These are phyloP conservation scores for Artibeus jamaicensis DNA, from an alignment of 2,797 vertebrate species.

Conservation along the genomic window DNA sequence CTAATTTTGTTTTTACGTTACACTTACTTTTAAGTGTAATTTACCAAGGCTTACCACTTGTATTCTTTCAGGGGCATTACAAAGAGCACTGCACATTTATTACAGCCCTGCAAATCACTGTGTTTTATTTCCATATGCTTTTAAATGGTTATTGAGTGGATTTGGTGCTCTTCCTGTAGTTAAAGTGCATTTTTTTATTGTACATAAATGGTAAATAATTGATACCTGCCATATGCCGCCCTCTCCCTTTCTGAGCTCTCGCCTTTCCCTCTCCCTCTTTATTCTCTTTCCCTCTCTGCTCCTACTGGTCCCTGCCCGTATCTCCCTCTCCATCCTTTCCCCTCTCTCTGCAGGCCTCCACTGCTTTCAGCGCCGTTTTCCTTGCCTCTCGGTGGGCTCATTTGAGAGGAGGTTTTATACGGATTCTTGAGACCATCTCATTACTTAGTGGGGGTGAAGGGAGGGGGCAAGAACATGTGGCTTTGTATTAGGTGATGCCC, in stretches of 20 bases:
- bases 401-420: background rate
- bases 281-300: slow-evolving; percentile 13
- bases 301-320: slow-evolving; percentile 41
- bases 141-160: slow-evolving; percentile 83
- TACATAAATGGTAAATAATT: slow-evolving; percentile 88
- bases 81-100: slow-evolving; percentile 80
- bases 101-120: slow-evolving; percentile 81
- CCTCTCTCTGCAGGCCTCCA: slow-evolving; percentile 41
- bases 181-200: slow-evolving; percentile 84
- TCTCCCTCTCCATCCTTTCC: background rate
- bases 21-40: slow-evolving; percentile 85
- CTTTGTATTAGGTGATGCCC: slow-evolving; percentile 1
- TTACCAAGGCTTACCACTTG: slow-evolving; percentile 84
- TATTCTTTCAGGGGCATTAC: slow-evolving; percentile 84
- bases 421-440: slow-evolving; percentile 48
- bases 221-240: slow-evolving; percentile 86
- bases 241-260: slow-evolving; percentile 67
- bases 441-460: background rate
- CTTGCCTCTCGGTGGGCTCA: slow-evolving; percentile 1
- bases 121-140: slow-evolving; percentile 87
- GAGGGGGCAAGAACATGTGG: background rate
- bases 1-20: slow-evolving; percentile 87
- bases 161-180: slow-evolving; percentile 82
- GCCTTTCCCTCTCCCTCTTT: slow-evolving; percentile 56
- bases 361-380: slow-evolving; percentile 48